Evolutionary conservation across 2,113 vertebrate species (phyloP).

Genomic region (Osmerus mordax): DNA sequence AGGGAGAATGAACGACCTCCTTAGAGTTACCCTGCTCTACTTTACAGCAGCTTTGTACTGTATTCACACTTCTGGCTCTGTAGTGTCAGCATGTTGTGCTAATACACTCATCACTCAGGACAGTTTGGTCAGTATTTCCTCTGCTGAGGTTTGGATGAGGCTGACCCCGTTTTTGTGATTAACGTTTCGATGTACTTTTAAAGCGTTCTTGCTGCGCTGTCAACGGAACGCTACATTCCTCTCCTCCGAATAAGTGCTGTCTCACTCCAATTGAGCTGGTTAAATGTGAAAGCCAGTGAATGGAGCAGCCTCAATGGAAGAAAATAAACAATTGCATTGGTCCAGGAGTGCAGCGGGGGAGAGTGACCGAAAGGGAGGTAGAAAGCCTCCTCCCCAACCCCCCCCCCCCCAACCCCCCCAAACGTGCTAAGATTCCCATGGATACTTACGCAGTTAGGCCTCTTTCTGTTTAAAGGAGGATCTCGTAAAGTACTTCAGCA

Average conservation of each 20-base stretch:
- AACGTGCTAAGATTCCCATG: conserved; percentile 71
- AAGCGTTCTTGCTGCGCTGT: conserved; percentile 65
- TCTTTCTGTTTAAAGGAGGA: conserved; percentile 61
- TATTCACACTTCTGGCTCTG: conserved; percentile 47
- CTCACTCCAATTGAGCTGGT: conserved; percentile 73
- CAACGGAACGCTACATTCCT: conserved; percentile 71
- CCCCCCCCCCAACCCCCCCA: conserved; percentile 36
- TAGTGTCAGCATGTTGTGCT: conserved; percentile 58
- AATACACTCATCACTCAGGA: conserved; percentile 52
- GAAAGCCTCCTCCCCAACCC: background rate
- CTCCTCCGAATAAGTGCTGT: conserved; percentile 69
- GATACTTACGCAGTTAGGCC: conserved; percentile 51
- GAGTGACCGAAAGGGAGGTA: conserved; percentile 53
- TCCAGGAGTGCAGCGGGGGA: conserved; percentile 66
- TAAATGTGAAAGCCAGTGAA: conserved; percentile 72
- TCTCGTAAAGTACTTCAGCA: conserved; percentile 66
- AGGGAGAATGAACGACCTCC: conserved; percentile 53
- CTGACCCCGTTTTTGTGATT: background rate
- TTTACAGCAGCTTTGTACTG: conserved; percentile 38
- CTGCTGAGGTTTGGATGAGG: background rate
- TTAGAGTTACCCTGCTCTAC: conserved; percentile 51
- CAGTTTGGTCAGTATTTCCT: conserved; percentile 42
- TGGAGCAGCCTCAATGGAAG: conserved; percentile 70
- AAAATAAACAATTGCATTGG: conserved; percentile 75
- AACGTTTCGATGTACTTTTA: conserved; percentile 57